Percentiles rank a stretch among this genome's conserved stretches.
phyloP scores from a whole-genome alignment of 2,797 vertebrate genomes.

The Pangasius larnaudii region DNA sequence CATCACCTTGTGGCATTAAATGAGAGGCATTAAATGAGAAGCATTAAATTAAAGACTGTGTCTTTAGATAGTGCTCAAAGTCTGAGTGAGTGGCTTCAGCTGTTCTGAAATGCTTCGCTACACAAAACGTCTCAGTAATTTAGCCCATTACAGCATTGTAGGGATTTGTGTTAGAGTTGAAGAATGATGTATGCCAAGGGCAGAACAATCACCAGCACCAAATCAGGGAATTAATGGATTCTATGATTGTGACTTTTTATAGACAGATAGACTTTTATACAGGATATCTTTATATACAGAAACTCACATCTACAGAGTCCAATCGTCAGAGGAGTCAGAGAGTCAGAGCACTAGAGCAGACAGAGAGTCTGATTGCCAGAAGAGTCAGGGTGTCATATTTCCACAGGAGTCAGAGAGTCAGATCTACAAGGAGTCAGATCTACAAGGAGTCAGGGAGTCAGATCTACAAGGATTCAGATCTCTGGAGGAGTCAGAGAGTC shows the following conservation, averaged over 20 bases:
- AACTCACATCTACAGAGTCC: not conserved
- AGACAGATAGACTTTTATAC: not conserved
- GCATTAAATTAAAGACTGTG: conserved; percentile 27
- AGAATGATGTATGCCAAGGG: not conserved
- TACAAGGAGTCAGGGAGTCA: not conserved
- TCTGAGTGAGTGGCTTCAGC: conserved; percentile 16
- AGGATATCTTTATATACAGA: not conserved
- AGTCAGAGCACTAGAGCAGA: not conserved
- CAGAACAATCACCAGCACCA: not conserved
- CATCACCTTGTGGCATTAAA: conserved; percentile 19
- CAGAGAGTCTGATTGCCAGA: not conserved
- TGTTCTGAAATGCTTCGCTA: conserved; percentile 25
- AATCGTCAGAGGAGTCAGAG: not conserved
- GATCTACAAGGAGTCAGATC: not conserved
- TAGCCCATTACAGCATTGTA: conserved; percentile 18
- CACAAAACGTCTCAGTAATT: conserved; percentile 27
- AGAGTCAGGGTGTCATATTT: not conserved
- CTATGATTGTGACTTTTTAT: not conserved
- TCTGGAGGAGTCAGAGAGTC: not conserved
- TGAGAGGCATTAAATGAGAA: not conserved
- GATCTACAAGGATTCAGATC: not conserved
- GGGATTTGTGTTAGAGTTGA: not conserved
- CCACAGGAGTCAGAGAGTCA: not conserved
- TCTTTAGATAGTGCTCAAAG: conserved; percentile 8
- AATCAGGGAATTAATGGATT: not conserved